Base-by-base conservation (phyloP, 2,113 vertebrate species). In the Mustela nigripes region DNA sequence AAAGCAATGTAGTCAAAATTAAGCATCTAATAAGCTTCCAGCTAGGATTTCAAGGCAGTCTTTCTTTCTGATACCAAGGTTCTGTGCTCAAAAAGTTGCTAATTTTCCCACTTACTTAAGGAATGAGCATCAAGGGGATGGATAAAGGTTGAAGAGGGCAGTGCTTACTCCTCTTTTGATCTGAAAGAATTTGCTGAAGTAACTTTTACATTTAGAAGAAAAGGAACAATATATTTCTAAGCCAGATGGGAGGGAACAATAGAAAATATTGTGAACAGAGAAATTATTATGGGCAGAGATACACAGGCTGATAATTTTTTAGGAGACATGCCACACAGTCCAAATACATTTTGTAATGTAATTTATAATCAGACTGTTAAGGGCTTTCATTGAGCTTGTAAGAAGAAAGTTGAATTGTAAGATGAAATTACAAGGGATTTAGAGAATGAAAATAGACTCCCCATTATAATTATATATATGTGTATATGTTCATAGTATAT, bases 141-240 rank as follows among this genome's bases (percentile, higher is more conserved):
- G 4, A 22, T 24, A 4, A 42, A 0, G 7, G 0, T 45, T 45
- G 50, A 28, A 36, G 8, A 45, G 22, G 4, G 7, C 33, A n/a
- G 8, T 83, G 31, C 31, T 78, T 79, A 81, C 26, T 91, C 62
- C 24, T 63, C 9, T n/a, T 42, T 74, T 79, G n/a, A 56, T 24
- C 10, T 78, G 53, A 53, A 88, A 88, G 4, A 73, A 63, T 58
- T 95, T 62, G 16, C 2, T 50, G 16, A 73, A 81, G 12, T 81
- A 74, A 42, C 16, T 60, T 62, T 91, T 81, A 15, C 8, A 81
- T 22, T 58, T 74, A 45, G 18, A 12, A 78, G 50, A 89, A 63
- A 48, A 53, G 22, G 7, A 78, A 18, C 10, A 56, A 62, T 78
- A 7, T 78, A 24, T 83, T 86, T 78, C 39, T 91, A 88, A 71